These are phyloP conservation scores for Prenolepis imparis DNA, from an alignment of 2,888 invertebrate species.

Conservation along the genomic window DNA sequence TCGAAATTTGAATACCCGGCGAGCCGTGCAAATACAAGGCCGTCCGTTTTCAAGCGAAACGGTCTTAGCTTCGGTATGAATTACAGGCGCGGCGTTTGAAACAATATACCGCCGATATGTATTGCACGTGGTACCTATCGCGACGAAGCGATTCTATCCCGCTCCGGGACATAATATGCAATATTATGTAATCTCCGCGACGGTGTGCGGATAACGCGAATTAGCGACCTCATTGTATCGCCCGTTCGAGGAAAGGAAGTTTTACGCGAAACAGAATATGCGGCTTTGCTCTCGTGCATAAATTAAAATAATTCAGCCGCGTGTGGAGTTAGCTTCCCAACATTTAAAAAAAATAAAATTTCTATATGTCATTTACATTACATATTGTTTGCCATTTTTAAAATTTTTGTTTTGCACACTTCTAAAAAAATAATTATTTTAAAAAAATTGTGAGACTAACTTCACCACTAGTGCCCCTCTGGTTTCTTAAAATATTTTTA, in stretches of 20 bases:
- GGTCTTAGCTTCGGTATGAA: constrained; percentile 72
- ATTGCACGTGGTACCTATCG: constrained; percentile 59
- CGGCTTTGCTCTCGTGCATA: background rate
- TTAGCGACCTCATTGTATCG: constrained; percentile 62
- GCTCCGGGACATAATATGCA: constrained; percentile 44
- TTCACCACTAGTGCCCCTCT: no score
- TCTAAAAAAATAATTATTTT: no score
- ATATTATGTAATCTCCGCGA: constrained; percentile 65
- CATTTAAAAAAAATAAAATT: background rate
- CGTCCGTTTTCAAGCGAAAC: constrained; percentile 70
- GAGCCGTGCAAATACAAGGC: constrained; percentile 72
- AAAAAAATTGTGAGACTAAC: no score
- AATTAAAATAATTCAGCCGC: background rate
- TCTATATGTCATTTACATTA: background rate
- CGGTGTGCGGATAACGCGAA: constrained; percentile 64
- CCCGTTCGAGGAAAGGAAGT: constrained; percentile 56
- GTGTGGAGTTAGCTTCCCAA: background rate
- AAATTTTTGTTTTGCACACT: no score
- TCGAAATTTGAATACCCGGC: constrained; percentile 77
- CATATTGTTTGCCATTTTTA: background rate
- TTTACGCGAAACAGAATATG: constrained; percentile 21
- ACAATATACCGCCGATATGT: constrained; percentile 77
- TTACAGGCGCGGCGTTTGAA: constrained; percentile 79
- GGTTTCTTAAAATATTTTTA: no score
- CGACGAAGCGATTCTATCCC: constrained; percentile 19